Evolutionary conservation across 2,113 vertebrate genomes (phyloP).

Genomic region (Lepus americanus): DNA sequence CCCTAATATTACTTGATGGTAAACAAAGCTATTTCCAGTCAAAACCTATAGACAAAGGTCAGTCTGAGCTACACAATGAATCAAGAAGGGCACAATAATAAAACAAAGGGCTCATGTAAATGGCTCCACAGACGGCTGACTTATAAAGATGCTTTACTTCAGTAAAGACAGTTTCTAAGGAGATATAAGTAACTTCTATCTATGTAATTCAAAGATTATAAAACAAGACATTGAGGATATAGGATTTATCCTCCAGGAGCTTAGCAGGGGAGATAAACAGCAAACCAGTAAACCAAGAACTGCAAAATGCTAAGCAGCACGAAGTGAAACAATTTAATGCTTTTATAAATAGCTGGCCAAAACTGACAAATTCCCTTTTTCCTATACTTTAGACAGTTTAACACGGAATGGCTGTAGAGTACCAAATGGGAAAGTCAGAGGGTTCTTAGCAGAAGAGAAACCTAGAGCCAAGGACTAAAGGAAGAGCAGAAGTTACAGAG

Average conservation of each 20-base stretch:
- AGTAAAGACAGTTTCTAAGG: neutral
- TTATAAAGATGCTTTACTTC: neutral
- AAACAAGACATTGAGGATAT: neutral
- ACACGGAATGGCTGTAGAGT: neutral
- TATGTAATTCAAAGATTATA: neutral
- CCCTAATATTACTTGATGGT: neutral
- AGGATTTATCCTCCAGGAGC: constrained; percentile 29
- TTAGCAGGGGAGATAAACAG: neutral
- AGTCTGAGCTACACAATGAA: constrained; percentile 15
- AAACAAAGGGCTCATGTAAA: constrained; percentile 14
- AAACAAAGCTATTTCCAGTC: constrained; percentile 41
- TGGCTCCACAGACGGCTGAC: neutral
- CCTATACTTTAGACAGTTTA: neutral
- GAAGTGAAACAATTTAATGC: constrained; percentile 15
- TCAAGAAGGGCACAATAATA: constrained; percentile 14
- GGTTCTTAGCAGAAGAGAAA: neutral
- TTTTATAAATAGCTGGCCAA: constrained; percentile 38
- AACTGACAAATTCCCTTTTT: neutral
- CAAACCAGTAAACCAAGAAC: constrained; percentile 18
- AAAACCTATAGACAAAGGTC: constrained; percentile 53
- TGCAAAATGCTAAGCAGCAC: constrained; percentile 31
- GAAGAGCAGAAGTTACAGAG: neutral
- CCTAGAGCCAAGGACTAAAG: neutral
- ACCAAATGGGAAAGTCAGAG: constrained; percentile 5
- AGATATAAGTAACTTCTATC: constrained; percentile 16